Percentiles rank a stretch among this genome's conserved stretches.
phyloP scores from a whole-genome alignment of 2,113 vertebrate species.

The Chamaetylas fuelleborni region DNA sequence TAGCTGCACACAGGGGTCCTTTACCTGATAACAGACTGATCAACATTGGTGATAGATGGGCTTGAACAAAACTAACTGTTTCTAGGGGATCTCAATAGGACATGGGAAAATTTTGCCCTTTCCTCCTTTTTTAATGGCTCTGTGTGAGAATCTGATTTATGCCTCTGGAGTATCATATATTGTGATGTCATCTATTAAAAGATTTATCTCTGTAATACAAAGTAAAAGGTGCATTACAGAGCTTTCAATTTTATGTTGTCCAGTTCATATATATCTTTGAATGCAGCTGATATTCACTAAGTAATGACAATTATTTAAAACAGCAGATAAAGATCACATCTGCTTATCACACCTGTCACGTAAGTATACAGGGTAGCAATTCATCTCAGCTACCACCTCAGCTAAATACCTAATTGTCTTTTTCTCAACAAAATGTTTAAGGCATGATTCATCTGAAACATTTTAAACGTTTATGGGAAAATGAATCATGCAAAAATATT shows the following conservation, averaged over 20 bases:
- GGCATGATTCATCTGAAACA: slow-evolving; percentile 22
- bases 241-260: not conserved
- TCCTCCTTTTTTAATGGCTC: not conserved
- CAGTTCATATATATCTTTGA: not conserved
- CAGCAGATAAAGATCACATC: not conserved
- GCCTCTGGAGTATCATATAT: not conserved
- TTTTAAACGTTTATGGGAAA: slow-evolving; percentile 8
- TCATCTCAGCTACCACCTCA: not conserved
- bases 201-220: not conserved
- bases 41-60: not conserved
- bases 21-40: not conserved
- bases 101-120: not conserved
- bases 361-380: not conserved
- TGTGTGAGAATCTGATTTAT: not conserved
- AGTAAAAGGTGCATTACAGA: not conserved
- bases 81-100: not conserved
- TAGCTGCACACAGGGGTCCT: not conserved
- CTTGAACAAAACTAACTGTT: not conserved
- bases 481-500: slow-evolving; percentile 45
- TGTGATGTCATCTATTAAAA: not conserved
- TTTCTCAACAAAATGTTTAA: not conserved
- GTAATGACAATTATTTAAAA: not conserved
- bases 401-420: not conserved
- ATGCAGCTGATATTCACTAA: not conserved
- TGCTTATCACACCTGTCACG: not conserved